Evolutionary conservation across 2,797 vertebrate species (phyloP).

Genomic region (Octomys mimax): DNA sequence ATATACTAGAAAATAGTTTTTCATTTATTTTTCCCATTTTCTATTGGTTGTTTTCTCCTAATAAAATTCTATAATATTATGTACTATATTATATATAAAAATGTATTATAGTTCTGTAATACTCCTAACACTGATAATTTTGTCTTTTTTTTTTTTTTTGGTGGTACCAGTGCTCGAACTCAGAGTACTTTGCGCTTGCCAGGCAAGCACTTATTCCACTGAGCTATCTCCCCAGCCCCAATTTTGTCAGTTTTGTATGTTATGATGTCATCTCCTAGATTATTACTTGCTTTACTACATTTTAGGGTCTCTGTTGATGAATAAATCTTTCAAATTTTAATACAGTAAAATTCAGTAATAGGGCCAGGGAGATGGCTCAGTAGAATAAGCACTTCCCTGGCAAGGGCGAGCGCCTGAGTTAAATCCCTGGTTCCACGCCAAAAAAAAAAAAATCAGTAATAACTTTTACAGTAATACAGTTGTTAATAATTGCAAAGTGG

Average conservation of each 20-base stretch:
- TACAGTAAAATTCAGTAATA: not conserved
- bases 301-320: not conserved
- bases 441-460: not conserved
- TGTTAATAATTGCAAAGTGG: too few species aligned
- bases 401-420: too few species aligned
- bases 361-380: too few species aligned
- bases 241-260: constrained; percentile 16
- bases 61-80: not conserved
- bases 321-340: constrained; percentile 37
- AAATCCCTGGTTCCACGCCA: too few species aligned
- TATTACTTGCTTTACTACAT: not conserved
- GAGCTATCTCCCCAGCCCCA: too few species aligned
- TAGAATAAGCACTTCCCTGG: too few species aligned
- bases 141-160: not conserved
- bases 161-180: too few species aligned
- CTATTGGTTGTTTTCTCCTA: constrained; percentile 23
- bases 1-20: not conserved
- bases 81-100: not conserved
- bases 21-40: constrained; percentile 30
- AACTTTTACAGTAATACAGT: too few species aligned
- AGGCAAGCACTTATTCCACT: too few species aligned
- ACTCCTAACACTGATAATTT: not conserved
- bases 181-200: too few species aligned
- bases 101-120: not conserved
- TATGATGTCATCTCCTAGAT: not conserved